Base-by-base conservation (phyloP, 2,113 vertebrate genomes). In the Gnathonemus echidnorhynchus region DNA sequence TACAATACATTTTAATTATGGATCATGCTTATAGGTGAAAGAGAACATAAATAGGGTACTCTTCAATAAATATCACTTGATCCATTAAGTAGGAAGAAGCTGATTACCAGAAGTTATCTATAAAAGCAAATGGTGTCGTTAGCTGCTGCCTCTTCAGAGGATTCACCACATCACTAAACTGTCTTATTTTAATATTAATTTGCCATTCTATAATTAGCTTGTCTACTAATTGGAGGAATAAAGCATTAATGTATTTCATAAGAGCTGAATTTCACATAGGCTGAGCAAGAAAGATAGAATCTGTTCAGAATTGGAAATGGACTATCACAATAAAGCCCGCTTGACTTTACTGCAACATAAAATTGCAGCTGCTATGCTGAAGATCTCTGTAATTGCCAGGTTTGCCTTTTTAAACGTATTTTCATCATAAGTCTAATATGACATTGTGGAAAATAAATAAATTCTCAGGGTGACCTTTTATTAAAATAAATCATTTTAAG, bases 201-300 rank as follows among this genome's bases (percentile, higher is more conserved):
- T 70, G n/a, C 62, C 62, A 13, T 89, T 87, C 39, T 91, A 62
- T 84, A 52, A 89, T 74, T 77, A 80, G 84, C 89, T 92, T 89
- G 88, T 90, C 89, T 91, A 90, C 80, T 92, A 92, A 92, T 91
- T 91, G 90, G 91, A 91, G 87, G 80, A 88, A 89, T 83, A 89
- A 90, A 27, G 13, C 56, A 91, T 93, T 92, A 91, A 92, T 90
- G 91, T 91, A 89, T 90, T 90, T 89, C 50, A 90, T 91, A 88
- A 90, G 89, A 89, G 89, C 52, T 56, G 86, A 90, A 90, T 74
- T 48, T 52, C 49, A 88, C 49, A 53, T 74, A 58, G 27, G 84
- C 58, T 87, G 88, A 86, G 62, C 50, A 89, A 56, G 66, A 66
- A 53, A 89, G 48, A n/a, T 13, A 88, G 87, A 89, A 88, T 90